Percentiles rank a stretch among this genome's conserved stretches.
Evolutionary conservation across 2,888 invertebrate species (phyloP).

Genomic region (Clepsis dumicolana): DNA sequence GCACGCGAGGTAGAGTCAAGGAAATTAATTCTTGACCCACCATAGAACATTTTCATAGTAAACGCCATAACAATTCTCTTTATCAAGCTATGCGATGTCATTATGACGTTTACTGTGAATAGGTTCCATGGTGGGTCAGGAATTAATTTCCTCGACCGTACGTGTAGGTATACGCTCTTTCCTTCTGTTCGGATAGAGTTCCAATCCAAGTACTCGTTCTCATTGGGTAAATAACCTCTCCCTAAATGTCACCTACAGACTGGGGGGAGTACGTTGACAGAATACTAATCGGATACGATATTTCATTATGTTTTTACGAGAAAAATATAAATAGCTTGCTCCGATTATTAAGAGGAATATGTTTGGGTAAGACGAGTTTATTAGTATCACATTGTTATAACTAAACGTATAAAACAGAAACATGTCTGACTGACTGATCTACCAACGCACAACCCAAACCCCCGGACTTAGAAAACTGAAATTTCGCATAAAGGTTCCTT

Average conservation of each 20-base stretch:
- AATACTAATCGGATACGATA: constrained; percentile 21
- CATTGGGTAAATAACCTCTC: constrained; percentile 2
- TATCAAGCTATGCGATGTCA: too few species aligned
- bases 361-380: not conserved
- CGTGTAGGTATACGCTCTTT: not conserved
- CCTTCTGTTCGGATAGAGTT: too few species aligned
- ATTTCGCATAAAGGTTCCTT: too few species aligned
- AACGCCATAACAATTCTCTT: too few species aligned
- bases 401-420: not conserved
- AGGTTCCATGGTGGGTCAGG: too few species aligned
- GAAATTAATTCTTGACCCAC: too few species aligned
- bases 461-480: too few species aligned
- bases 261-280: constrained; percentile 7
- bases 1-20: too few species aligned
- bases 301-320: constrained; percentile 12
- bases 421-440: not conserved
- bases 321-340: not conserved
- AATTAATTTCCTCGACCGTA: too few species aligned
- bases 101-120: too few species aligned
- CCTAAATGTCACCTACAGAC: constrained; percentile 19
- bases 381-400: not conserved
- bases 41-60: too few species aligned
- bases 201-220: not conserved
- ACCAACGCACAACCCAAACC: too few species aligned
- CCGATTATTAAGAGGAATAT: not conserved